phyloP scores from a whole-genome alignment of 2,797 vertebrate genomes.

The Pyrocephalus nanus region DNA sequence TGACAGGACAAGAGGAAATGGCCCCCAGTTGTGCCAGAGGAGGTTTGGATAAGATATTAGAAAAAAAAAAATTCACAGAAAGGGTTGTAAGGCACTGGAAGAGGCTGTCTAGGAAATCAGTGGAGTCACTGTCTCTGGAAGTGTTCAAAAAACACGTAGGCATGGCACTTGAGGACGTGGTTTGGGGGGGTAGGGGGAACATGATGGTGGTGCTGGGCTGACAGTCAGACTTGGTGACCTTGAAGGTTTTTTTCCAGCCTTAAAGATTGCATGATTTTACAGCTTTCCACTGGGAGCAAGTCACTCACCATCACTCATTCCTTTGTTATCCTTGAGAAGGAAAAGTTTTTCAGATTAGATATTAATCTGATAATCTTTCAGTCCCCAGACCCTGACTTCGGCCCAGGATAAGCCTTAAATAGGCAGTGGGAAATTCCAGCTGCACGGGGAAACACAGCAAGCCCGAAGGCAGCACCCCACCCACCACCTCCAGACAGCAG shows the following conservation, averaged over 20 bases:
- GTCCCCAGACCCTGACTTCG: background rate
- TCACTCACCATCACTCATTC: background rate
- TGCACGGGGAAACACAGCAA: background rate
- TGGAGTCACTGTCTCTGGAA: background rate
- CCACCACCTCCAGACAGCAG: background rate
- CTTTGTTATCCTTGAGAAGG: background rate
- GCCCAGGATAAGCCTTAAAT: background rate
- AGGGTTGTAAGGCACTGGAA: background rate
- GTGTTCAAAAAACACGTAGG: background rate
- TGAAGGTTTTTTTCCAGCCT: background rate
- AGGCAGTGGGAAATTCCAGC: background rate
- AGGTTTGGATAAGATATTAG: too few species aligned
- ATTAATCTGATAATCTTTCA: background rate
- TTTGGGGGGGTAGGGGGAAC: background rate
- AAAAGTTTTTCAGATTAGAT: background rate
- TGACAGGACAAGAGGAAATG: background rate
- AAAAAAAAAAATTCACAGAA: rapidly evolving
- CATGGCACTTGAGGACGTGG: background rate
- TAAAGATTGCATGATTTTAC: background rate
- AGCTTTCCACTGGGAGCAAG: background rate
- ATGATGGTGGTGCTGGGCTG: background rate
- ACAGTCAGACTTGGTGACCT: too few species aligned
- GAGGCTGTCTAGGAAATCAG: background rate
- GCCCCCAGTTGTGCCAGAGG: background rate
- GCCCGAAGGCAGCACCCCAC: background rate